Conservation (phyloP, 2,797 vertebrate species). For the Notoglanidium macrostoma region DNA sequence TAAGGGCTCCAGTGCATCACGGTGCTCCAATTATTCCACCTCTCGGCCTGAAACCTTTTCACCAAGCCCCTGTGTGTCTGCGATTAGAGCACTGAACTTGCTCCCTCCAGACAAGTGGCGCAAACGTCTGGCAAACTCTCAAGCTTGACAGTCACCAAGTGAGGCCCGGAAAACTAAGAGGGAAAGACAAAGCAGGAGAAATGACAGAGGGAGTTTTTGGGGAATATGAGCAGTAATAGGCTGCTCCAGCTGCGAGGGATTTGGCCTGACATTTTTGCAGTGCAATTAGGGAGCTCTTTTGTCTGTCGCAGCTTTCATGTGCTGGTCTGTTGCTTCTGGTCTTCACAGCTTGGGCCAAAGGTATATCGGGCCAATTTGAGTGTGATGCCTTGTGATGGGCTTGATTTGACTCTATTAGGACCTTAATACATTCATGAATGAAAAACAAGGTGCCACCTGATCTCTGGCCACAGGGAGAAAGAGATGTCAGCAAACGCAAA, state of each 20-base stretch:
- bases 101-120: conserved; percentile 38
- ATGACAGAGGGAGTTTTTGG: conserved; percentile 38
- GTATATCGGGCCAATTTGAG: conserved; percentile 39
- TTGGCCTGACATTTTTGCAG: conserved; percentile 55
- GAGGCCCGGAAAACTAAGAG: conserved; percentile 31
- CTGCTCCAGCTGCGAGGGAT: conserved; percentile 44
- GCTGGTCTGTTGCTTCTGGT: conserved; percentile 36
- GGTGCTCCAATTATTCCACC: conserved; percentile 33
- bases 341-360: conserved; percentile 29
- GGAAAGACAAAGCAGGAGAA: conserved; percentile 26
- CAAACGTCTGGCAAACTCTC: conserved; percentile 40
- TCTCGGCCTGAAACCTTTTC: conserved; percentile 35
- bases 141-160: conserved; percentile 24
- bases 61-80: conserved; percentile 23
- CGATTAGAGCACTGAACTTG: conserved; percentile 42
- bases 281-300: conserved; percentile 48
- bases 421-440: conserved; percentile 53
- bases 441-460: conserved; percentile 55
- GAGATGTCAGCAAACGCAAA: conserved; percentile 19
- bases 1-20: conserved; percentile 27
- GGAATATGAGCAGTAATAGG: conserved; percentile 47
- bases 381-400: conserved; percentile 40
- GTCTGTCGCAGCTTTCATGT: conserved; percentile 28
- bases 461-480: conserved; percentile 33
- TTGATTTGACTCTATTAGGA: conserved; percentile 53